Evolutionary conservation across 2,888 invertebrate species (phyloP).

Genomic region (Therioaphis trifolii): DNA sequence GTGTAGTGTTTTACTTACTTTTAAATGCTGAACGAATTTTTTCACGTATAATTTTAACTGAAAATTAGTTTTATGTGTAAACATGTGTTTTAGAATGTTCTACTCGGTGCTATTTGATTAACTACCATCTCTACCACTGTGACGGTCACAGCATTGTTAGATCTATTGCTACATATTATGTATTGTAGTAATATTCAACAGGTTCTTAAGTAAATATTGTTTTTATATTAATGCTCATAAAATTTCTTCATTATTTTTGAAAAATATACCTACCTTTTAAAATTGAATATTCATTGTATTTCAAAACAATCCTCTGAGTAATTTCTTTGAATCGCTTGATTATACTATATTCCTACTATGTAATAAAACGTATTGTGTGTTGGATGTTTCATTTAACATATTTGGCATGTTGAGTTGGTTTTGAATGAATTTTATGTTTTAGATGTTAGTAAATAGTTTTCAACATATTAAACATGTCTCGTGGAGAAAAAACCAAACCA

Average conservation of each 20-base stretch:
- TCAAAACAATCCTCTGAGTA: too few species aligned
- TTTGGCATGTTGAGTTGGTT: too few species aligned
- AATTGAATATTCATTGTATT: too few species aligned
- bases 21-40: background rate
- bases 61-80: background rate
- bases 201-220: constrained; percentile 39
- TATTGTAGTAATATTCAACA: constrained; percentile 39
- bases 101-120: background rate
- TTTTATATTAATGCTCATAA: background rate
- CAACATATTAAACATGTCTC: constrained; percentile 48
- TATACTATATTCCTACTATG: too few species aligned
- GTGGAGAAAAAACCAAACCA: constrained; percentile 53
- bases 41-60: background rate
- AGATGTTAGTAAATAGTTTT: constrained; percentile 36
- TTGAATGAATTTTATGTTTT: background rate
- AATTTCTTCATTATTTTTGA: background rate
- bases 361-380: too few species aligned
- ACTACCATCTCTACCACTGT: background rate
- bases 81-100: background rate
- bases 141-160: background rate
- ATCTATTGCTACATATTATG: constrained; percentile 18
- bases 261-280: background rate
- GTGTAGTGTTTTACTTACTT: background rate
- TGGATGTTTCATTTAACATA: too few species aligned
- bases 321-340: too few species aligned